Conservation (phyloP, 2,113 vertebrate genomes). For the Oncorhynchus mykiss region DNA sequence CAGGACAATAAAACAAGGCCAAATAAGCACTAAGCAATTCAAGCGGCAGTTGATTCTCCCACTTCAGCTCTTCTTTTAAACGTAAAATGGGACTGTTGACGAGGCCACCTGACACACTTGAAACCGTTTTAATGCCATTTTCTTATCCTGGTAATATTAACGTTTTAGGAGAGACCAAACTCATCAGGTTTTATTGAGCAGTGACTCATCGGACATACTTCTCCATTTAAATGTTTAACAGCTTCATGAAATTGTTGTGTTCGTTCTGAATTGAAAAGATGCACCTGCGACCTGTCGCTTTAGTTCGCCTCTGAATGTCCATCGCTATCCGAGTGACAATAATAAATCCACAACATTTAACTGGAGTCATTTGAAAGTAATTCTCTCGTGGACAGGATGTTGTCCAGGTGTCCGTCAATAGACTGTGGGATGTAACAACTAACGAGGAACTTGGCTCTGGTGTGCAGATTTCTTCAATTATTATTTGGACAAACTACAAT, state of each 20-base stretch:
- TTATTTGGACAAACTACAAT: too few relatives aligned
- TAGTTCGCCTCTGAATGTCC: too few relatives aligned
- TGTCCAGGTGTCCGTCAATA: too few relatives aligned
- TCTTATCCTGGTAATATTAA: background rate
- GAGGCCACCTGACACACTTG: background rate
- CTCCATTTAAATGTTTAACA: background rate
- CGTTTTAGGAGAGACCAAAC: background rate
- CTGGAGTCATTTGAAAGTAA: too few relatives aligned
- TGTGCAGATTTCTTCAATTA: too few relatives aligned
- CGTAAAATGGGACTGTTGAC: conserved; percentile 13
- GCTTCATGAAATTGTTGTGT: background rate
- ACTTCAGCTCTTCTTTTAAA: conserved; percentile 19
- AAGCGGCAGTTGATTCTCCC: conserved; percentile 18
- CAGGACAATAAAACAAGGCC: too few relatives aligned
- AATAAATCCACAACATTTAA: too few relatives aligned
- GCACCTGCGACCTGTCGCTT: background rate
- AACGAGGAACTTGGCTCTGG: too few relatives aligned
- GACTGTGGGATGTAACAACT: too few relatives aligned
- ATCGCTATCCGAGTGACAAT: too few relatives aligned
- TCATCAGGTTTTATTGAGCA: background rate
- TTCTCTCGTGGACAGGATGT: too few relatives aligned
- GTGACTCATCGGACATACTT: background rate
- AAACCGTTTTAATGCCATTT: background rate
- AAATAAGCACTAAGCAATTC: conserved; percentile 6
- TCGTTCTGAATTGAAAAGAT: background rate